Evolutionary conservation across 2,888 invertebrate genomes (phyloP).

Genomic region (Oegoconia quadripuncta): DNA sequence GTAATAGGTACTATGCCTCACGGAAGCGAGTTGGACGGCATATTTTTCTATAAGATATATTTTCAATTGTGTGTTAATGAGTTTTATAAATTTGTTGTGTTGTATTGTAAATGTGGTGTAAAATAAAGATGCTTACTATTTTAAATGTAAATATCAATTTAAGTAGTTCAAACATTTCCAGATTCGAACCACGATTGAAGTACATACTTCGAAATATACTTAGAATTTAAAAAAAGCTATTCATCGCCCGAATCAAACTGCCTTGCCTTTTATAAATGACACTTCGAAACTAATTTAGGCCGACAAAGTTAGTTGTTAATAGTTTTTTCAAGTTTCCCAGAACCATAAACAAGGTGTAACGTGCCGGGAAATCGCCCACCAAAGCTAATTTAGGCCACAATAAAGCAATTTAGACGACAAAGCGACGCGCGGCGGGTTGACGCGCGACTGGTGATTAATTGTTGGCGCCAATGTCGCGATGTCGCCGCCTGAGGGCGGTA

Average conservation of each 20-base stretch:
- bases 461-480: conserved; percentile 41
- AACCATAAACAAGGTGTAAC: conserved; percentile 29
- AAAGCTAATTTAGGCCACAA: conserved; percentile 31
- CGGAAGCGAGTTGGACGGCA: too few relatives aligned
- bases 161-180: too few relatives aligned
- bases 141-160: too few relatives aligned
- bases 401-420: conserved; percentile 39
- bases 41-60: too few relatives aligned
- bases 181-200: too few relatives aligned
- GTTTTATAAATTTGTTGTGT: too few relatives aligned
- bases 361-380: conserved; percentile 37
- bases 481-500: conserved; percentile 38
- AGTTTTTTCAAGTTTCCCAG: conserved; percentile 14
- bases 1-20: too few relatives aligned
- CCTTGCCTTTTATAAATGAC: conserved; percentile 5
- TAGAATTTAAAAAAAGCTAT: not conserved
- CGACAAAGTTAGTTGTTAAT: conserved; percentile 16
- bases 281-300: conserved; percentile 15
- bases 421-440: conserved; percentile 17
- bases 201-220: not conserved
- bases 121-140: too few relatives aligned
- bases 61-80: too few relatives aligned
- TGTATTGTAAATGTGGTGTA: too few relatives aligned
- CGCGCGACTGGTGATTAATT: conserved; percentile 40
- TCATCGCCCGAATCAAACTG: not conserved